Evolutionary conservation across 92 coral and sea anemone genomes (phyloP).

Genomic region (Zoanthus sansibaricus): DNA sequence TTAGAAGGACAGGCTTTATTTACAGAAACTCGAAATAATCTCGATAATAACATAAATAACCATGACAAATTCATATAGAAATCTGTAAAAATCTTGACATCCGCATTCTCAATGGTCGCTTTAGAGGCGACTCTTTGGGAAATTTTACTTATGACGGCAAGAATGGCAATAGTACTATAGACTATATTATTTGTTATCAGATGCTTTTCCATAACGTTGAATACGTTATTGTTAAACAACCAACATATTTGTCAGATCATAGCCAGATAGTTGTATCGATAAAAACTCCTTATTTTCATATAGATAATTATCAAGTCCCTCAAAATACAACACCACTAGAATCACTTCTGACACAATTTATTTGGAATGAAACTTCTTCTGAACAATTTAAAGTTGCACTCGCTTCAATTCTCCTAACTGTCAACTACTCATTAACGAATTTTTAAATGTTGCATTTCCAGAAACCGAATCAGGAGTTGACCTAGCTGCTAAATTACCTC

Average conservation of each 20-base stretch:
- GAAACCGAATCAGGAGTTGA: conserved; percentile 25
- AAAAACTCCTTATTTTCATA: conserved; percentile 1
- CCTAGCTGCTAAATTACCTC: background rate
- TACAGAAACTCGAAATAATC: background rate
- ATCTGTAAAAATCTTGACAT: background rate
- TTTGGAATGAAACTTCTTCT: conserved; percentile 13
- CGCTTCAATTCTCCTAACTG: conserved; percentile 10
- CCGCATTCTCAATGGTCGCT: conserved; percentile 16
- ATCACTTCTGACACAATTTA: conserved; percentile 7
- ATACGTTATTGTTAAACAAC: conserved; percentile 23
- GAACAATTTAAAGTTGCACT: background rate
- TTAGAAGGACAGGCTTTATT: conserved; percentile 3
- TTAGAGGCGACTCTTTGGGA: conserved; percentile 9
- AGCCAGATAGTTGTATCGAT: conserved; percentile 6
- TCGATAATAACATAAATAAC: conserved; percentile 10
- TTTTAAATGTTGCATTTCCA: conserved; percentile 17
- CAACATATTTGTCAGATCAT: background rate
- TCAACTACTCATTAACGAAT: conserved; percentile 7
- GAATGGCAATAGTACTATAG: conserved; percentile 27
- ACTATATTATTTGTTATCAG: background rate
- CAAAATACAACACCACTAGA: background rate
- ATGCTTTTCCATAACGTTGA: conserved; percentile 12
- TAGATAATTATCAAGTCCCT: conserved; percentile 22
- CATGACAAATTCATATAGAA: conserved; percentile 20
- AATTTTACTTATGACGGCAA: conserved; percentile 6